Evolutionary conservation across 2,113 vertebrate genomes (phyloP).

Genomic region (pig (Sus scrofa)): T2T-Sscrofa CM000830.6:109053001-109053500

Average conservation of each 20-base stretch:
- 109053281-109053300: neutral
- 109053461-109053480: slow-evolving; percentile 12
- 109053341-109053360: neutral
- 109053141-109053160: neutral
- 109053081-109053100: neutral
- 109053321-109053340: neutral
- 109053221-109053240: neutral
- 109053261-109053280: neutral
- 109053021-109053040: neutral
- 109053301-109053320: neutral
- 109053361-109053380: neutral
- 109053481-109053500: neutral
- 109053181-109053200: neutral
- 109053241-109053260: neutral
- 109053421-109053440: neutral
- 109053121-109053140: neutral
- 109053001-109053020: neutral
- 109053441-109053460: neutral
- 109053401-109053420: neutral
- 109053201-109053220: neutral
- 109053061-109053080: neutral
- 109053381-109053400: neutral
- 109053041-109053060: neutral
- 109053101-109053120: neutral
- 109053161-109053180: neutral